Evolutionary conservation across 2,113 vertebrate species (phyloP), one percentile per base, ranked within the genome.

Genomic region (Ardeotis arabs): DNA sequence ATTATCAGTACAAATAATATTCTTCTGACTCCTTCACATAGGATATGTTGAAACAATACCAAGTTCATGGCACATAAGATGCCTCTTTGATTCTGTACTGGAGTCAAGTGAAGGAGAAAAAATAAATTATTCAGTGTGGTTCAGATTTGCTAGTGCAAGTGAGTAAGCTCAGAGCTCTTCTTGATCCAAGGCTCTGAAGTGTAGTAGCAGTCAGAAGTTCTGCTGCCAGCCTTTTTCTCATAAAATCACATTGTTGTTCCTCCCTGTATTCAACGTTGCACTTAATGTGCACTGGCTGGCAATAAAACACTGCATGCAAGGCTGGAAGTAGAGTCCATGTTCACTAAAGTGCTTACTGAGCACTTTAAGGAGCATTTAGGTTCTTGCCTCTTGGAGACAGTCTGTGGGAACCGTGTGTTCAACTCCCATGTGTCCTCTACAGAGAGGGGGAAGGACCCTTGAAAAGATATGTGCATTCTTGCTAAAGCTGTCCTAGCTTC

Each of bases 121-220:
- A 64, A 85, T 80, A 62, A 96, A 91, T 95, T 91, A 90, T 74
- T 80, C 64, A 84, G 31, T 47, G n/a, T 11, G 6, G 28, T 67
- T 96, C 64, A 70, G 23, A 81, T 90, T 83, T 96, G 69, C 28
- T 88, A 47, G 77, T 39, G 63, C 75, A 80, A 95, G 39, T 59
- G 69, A 84, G 39, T 37, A 76, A 83, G 59, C 55, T 80, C 59
- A 74, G 80, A 80, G 55, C 31, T 90, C 60, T 75, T 90, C 60
- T 75, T 84, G 52, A 60, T 93, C 41, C 24, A 62, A 39, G 53
- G 44, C 37, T 85, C 80, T 77, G 53, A 93, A 84, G 28, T 47
- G 19, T 6, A 68, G 35, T 11, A 69, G 37, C 41, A 69, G 11
- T 39, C 28, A 66, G n/a, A 93, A 67, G 14, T 80, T 73, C 67